phyloP scores from a whole-genome alignment of 2,797 vertebrate species.

The Anabacerthia variegaticeps region DNA sequence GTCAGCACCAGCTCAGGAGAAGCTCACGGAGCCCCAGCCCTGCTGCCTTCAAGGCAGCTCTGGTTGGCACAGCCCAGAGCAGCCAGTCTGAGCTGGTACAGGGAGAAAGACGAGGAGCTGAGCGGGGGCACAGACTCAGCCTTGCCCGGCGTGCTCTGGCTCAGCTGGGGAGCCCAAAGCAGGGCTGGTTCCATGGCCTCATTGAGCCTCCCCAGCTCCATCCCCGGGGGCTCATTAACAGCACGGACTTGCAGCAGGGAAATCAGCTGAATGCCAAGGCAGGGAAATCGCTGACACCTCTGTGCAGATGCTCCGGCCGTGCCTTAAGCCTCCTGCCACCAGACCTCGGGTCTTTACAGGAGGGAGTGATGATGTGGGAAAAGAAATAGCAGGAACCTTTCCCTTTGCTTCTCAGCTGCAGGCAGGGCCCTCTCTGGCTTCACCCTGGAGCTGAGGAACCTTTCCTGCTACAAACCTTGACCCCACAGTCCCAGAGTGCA shows the following conservation, averaged over 20 bases:
- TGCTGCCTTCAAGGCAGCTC: neutral
- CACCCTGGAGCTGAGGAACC: neutral
- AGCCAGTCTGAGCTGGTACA: accelerated
- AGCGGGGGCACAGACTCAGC: neutral
- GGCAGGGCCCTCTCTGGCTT: neutral
- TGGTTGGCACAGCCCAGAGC: neutral
- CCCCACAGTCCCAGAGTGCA: accelerated
- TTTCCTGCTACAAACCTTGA: neutral
- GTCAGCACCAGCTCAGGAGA: neutral
- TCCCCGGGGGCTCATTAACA: neutral
- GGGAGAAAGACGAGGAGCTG: neutral
- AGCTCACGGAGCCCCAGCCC: accelerated
- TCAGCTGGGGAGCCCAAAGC: neutral
- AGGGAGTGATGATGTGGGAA: neutral
- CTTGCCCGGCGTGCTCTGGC: neutral
- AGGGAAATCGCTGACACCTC: neutral
- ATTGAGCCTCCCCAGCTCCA: neutral
- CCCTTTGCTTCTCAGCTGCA: accelerated
- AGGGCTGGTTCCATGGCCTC: accelerated
- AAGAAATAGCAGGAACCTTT: neutral
- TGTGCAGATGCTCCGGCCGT: accelerated
- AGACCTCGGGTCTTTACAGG: neutral
- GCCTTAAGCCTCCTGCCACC: neutral
- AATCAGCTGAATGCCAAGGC: neutral
- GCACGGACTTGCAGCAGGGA: neutral